Base-by-base conservation (phyloP, 2,113 vertebrate species). In the Cynopterus brachyotis region DNA sequence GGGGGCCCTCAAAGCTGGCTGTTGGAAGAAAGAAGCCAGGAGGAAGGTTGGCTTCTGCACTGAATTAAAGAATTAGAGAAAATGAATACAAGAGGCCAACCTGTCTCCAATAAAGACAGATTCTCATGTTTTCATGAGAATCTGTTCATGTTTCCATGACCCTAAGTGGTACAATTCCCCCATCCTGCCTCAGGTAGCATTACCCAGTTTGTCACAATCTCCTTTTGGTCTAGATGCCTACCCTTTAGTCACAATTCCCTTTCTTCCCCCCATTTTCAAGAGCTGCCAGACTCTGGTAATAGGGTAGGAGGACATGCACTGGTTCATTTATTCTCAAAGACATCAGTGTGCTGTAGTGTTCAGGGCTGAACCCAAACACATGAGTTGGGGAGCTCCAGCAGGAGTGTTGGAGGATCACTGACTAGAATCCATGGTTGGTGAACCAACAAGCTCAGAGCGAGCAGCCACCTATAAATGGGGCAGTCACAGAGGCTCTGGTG, bases 341-440 rank as follows among this genome's bases (percentile, higher is more conserved):
- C 6, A 28, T 28, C 8, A 94, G 32, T 28, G 13, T 81, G 10
- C 55, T 22, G 20, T 60, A 82, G 42, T 55, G 40, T 67, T 86
- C 15, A 9, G 50, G 40, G 45, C 35, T 86, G 57, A 57, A 72
- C 62, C 35, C 40, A 53, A 64, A 20, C 12, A 5, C 1, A 1
- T 26, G 37, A 37, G 13, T 40, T 16, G 20, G 20, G 28, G 20
- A 35, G 13, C n/a, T 22, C 5, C 15, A 81, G 53, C 70, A 76
- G 16, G 16, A 26, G 4, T 42, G 66, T 30, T 13, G 1, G 9
- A 67, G n/a, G 20, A 24, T 24, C 35, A 5, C 2, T 0, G 15
- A 30, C 75, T 12, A 50, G 59, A 75, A 59, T 19, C 15, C 88
- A 28, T 0, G 15, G 16, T 26, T 40, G 5, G 40, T 40, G 37